A percentile compares a stretch with the other conserved stretches of the same genome.
These are phyloP conservation scores for Tachysurus vachellii DNA, from an alignment of 2,113 vertebrate species.

Conservation along the genomic window DNA sequence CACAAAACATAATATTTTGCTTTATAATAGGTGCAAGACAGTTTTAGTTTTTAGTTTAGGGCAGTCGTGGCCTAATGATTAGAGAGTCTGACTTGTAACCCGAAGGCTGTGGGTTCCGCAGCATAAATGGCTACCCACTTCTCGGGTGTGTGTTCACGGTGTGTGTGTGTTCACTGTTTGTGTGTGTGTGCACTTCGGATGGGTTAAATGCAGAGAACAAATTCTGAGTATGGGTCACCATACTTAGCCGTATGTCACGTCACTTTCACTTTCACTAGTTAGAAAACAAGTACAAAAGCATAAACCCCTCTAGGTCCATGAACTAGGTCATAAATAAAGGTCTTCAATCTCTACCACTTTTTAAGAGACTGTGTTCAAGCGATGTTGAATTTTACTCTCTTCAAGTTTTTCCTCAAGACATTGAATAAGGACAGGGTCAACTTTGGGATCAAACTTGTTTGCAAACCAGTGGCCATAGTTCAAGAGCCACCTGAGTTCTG, in stretches of 20 bases:
- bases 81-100: too few species aligned
- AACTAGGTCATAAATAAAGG: slow-evolving; percentile 44
- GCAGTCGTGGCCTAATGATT: too few species aligned
- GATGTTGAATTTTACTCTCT: slow-evolving; percentile 71
- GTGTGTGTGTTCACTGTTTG: too few species aligned
- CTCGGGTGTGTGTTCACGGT: too few species aligned
- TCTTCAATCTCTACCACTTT: slow-evolving; percentile 16
- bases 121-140: too few species aligned
- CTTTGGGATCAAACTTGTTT: slow-evolving; percentile 91
- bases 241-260: too few species aligned
- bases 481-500: slow-evolving; percentile 90
- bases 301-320: neutral
- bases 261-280: too few species aligned
- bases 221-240: too few species aligned
- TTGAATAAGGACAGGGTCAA: slow-evolving; percentile 86
- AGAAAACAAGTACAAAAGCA: slow-evolving; percentile 1
- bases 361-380: slow-evolving; percentile 59
- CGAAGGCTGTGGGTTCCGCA: too few species aligned
- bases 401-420: slow-evolving; percentile 88
- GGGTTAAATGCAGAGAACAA: too few species aligned
- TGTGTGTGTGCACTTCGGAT: too few species aligned
- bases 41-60: too few species aligned
- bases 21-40: neutral
- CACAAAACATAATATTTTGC: neutral
- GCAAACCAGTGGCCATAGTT: slow-evolving; percentile 89